Base-by-base conservation (phyloP, 2,113 vertebrate genomes). In the Cheirogaleus medius region DNA sequence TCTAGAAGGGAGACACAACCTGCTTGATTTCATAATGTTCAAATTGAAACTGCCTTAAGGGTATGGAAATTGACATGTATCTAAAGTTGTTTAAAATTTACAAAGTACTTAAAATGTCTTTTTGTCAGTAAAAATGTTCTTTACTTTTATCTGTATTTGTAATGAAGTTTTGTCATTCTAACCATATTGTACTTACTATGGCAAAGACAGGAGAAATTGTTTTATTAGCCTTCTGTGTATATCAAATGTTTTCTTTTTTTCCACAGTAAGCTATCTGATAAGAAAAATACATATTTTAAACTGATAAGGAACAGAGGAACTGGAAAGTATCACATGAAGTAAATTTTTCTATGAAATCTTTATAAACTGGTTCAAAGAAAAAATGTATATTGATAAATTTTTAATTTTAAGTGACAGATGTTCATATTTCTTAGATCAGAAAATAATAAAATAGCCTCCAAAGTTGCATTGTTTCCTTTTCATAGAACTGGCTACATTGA, bases 21-120 rank as follows among this genome's bases (percentile, higher is more conserved):
- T 89, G 29, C 4, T 3, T 91, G 96, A 58, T 69, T 86, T 42
- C 18, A 90, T 92, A 95, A 52, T 97, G 88, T 96, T 96, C 49
- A 91, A 86, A 88, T 54, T 77, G 63, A 47, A 94, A 69, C 15
- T 97, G 93, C 23, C 49, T 96, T 94, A 4, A 83, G 63, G 60
- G 29, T 60, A 88, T 58, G 42, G 6, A 71, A 91, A 95, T 91
- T 64, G 39, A 92, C 73, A 21, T 0, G 64, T 49, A 64, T 56
- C 60, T 96, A 93, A 94, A 74, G 66, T 71, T 58, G 23, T 94
- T 96, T 84, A 94, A 95, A 95, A 77, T 96, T 96, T 96, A 96
- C 56, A 94, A 80, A 95, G 56, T n/a, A 88, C 13, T 96, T 84
- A 91, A 42, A 94, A 63, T 68, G 3, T 74, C 81, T 37, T 17